Evolutionary conservation across 2,888 invertebrate genomes (phyloP).

Genomic region (Anorthoa munda): DNA sequence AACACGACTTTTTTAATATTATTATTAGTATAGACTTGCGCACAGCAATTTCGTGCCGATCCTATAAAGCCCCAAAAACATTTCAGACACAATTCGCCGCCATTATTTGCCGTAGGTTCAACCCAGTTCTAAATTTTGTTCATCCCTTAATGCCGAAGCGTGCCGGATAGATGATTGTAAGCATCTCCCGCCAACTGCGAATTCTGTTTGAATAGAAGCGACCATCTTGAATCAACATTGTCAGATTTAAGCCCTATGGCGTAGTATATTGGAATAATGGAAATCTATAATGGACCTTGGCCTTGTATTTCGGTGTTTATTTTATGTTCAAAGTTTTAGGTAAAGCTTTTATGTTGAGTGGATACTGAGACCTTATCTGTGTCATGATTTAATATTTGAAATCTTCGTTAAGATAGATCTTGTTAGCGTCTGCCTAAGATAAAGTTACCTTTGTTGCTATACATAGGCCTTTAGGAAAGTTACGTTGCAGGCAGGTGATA

Average conservation of each 20-base stretch:
- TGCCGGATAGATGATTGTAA: constrained; percentile 40
- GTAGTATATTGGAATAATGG: constrained; percentile 29
- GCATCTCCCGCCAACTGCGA: constrained; percentile 18
- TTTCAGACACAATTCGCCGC: constrained; percentile 16
- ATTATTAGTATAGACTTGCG: no score
- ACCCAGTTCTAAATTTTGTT: constrained; percentile 43
- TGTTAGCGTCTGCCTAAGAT: not conserved
- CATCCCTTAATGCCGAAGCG: constrained; percentile 54
- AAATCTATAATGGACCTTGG: constrained; percentile 37
- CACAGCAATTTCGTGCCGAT: constrained; percentile 37
- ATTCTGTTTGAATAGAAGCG: constrained; percentile 17
- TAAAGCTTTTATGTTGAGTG: not conserved
- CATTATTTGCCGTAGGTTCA: constrained; percentile 36
- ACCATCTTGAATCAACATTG: constrained; percentile 46
- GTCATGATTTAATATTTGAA: not conserved
- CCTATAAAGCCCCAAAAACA: constrained; percentile 7
- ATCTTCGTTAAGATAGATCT: not conserved
- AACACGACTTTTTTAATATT: no score
- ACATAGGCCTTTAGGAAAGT: not conserved
- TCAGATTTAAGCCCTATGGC: constrained; percentile 21
- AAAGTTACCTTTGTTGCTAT: not conserved
- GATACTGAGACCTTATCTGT: not conserved
- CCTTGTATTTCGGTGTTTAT: constrained; percentile 34
- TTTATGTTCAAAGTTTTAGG: constrained; percentile 5
- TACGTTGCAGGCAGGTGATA: no score